Conservation (phyloP, 2,113 vertebrate species). For the Cyanoramphus novaezelandiae region DNA sequence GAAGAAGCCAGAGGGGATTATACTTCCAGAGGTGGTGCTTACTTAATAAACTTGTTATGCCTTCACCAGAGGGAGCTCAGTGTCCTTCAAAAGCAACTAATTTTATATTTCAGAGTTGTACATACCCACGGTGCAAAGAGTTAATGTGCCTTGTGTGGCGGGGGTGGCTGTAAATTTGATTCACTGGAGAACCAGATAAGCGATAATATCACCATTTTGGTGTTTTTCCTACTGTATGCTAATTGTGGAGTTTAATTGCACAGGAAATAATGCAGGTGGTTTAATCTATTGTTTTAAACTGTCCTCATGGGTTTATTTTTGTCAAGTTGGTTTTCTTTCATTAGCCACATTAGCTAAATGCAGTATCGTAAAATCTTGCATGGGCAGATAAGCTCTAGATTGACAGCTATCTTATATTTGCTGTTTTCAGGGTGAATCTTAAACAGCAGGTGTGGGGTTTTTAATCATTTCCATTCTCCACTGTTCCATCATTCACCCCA, state of each 20-base stretch:
- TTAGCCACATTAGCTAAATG: background rate
- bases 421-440: background rate
- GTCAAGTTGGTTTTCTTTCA: slow-evolving; percentile 17
- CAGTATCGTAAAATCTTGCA: background rate
- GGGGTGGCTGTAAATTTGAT: slow-evolving; percentile 42
- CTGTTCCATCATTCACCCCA: background rate
- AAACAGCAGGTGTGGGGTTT: background rate
- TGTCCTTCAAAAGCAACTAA: slow-evolving; percentile 85
- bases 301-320: slow-evolving; percentile 51
- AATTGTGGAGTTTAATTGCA: slow-evolving; percentile 62
- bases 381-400: background rate
- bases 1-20: slow-evolving; percentile 88
- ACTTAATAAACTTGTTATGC: slow-evolving; percentile 99
- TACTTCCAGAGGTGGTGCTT: slow-evolving; percentile 90
- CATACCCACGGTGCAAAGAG: slow-evolving; percentile 56
- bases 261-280: slow-evolving; percentile 31
- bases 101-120: slow-evolving; percentile 76
- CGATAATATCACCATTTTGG: slow-evolving; percentile 49
- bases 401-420: background rate
- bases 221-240: slow-evolving; percentile 56
- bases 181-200: slow-evolving; percentile 60
- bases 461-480: background rate
- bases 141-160: slow-evolving; percentile 10
- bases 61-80: slow-evolving; percentile 87
- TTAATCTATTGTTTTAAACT: slow-evolving; percentile 57